Evolutionary conservation across 2,113 vertebrate species (phyloP), one percentile per base, ranked within the genome.

Genomic region (Epinephelus moara): DNA sequence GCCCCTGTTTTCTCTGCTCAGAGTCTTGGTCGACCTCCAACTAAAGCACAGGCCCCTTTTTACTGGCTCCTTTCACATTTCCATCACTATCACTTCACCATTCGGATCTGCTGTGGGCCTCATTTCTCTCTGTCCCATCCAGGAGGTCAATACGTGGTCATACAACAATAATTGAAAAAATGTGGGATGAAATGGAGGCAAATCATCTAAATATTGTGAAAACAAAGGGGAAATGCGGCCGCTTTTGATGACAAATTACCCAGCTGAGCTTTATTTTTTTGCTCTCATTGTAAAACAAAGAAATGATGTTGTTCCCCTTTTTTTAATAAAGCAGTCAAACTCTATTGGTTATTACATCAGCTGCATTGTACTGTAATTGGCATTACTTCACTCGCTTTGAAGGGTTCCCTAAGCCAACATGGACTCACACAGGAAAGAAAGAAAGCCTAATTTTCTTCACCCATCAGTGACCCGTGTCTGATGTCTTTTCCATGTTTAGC

Each of bases 21-120:
- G 9, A 75, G 59, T 79, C 42, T 83, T 94, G 93, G 91, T 86
- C 50, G 1, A 17, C 4, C 64, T 92, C 93, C 93, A 93, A 90
- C 63, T 72, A 88, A 91, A 93, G 88, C 93, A 92, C 84, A 75
- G 70, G 67, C 76, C 64, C n/a, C 57, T 87, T 84, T 73, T 86
- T 52, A 59, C 62, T 74, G 80, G 75, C 83, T 89, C 49, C 61
- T 55, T 74, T 80, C 70, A 60, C 63, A 33, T 85, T 91, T 87
- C 81, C 68, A 88, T 88, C 84, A 75, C 89, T 81, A 74, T 87
- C 85, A 47, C 81, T 74, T 75, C 71, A 59, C 74, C 70, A 33
- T 68, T 80, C 9, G 18, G 49, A 74, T 74, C 59, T 71, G 71
- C 81, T 50, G 75, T 18, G 47, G 72, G 53, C 50, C 55, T 78